These are phyloP conservation scores for Orthonyx spaldingii DNA, from an alignment of 2,113 vertebrate genomes.

Conservation along the genomic window DNA sequence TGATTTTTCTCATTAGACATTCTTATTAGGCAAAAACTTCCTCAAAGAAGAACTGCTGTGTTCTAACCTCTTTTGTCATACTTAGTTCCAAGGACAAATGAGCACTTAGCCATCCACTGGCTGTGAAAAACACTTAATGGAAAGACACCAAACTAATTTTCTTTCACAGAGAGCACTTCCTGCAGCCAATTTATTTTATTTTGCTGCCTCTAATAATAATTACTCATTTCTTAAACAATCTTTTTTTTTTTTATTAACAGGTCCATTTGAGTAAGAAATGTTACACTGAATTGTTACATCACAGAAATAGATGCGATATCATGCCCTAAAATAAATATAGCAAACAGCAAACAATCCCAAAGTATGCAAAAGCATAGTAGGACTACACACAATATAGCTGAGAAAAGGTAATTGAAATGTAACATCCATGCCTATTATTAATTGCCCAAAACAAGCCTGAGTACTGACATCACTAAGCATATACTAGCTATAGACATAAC, in stretches of 20 bases:
- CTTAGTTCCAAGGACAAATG: conserved; percentile 27
- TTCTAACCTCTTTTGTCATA: conserved; percentile 21
- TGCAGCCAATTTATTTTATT: not conserved
- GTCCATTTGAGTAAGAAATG: not conserved
- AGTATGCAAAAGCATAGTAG: not conserved
- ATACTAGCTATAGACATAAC: not conserved
- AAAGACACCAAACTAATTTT: conserved; percentile 2
- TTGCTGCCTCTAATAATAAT: not conserved
- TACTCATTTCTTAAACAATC: not conserved
- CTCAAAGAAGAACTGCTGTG: not conserved
- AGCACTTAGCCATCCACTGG: not conserved
- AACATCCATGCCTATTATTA: not conserved
- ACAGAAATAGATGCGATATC: not conserved
- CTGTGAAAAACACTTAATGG: conserved; percentile 13
- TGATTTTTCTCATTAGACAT: conserved; percentile 2
- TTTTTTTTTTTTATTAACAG: not conserved
- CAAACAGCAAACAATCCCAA: not conserved
- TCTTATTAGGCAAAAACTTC: not conserved
- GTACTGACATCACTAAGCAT: not conserved
- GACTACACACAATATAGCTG: not conserved
- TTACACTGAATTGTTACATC: not conserved
- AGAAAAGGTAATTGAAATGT: not conserved
- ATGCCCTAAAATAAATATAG: not conserved
- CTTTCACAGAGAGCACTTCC: not conserved
- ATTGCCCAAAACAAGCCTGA: not conserved